Evolutionary conservation across 1,140 invertebrate species (phyloP).

Genomic region (Pantala flavescens): DNA sequence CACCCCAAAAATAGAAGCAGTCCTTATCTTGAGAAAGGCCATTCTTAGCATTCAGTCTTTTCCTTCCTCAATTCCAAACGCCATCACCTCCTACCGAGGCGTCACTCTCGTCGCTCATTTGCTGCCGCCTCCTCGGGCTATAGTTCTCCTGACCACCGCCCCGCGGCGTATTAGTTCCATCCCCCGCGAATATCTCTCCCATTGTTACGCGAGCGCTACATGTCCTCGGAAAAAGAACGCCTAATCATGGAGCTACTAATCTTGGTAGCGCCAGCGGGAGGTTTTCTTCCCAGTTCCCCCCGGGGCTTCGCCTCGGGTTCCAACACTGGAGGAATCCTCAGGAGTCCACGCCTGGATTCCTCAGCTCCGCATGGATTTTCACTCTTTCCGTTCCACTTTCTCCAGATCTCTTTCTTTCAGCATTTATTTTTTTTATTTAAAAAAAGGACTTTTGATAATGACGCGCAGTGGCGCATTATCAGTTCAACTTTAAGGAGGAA

Average conservation of each 20-base stretch:
- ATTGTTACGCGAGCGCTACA: not conserved
- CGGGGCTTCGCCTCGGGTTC: not conserved
- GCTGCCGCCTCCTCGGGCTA: not conserved
- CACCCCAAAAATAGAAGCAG: too few relatives aligned
- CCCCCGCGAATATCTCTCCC: not conserved
- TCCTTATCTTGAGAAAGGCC: too few relatives aligned
- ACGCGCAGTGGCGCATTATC: too few relatives aligned
- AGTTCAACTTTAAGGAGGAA: too few relatives aligned
- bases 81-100: not conserved
- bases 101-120: not conserved
- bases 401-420: too few relatives aligned
- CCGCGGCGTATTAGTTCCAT: conserved; percentile 3
- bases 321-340: not conserved
- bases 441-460: too few relatives aligned
- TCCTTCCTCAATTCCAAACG: too few relatives aligned
- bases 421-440: too few relatives aligned
- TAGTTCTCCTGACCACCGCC: not conserved
- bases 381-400: too few relatives aligned
- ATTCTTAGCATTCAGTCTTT: too few relatives aligned
- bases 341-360: too few relatives aligned
- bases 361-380: too few relatives aligned
- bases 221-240: not conserved
- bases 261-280: not conserved
- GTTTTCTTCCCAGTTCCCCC: not conserved
- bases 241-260: conserved; percentile 1